Percentiles rank a stretch among this genome's conserved stretches.
Evolutionary conservation across 2,888 invertebrate genomes (phyloP).

Genomic region (Lochmaea capreae): DNA sequence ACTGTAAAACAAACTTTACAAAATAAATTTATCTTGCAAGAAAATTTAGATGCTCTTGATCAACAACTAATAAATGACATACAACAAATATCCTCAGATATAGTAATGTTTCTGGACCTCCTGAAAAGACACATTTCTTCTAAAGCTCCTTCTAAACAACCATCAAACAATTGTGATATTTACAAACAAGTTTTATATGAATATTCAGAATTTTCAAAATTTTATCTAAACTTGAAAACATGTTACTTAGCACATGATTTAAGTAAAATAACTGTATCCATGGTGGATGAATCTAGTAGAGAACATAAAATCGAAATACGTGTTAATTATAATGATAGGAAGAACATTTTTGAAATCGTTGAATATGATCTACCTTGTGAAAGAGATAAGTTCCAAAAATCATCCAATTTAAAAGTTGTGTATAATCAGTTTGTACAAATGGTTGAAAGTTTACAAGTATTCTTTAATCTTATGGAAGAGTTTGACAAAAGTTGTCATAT

Average conservation of each 20-base stretch:
- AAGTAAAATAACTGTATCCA: conserved; percentile 44
- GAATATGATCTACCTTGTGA: conserved; percentile 55
- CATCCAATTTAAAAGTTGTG: conserved; percentile 53
- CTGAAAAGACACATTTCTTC: conserved; percentile 46
- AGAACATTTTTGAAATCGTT: conserved; percentile 54
- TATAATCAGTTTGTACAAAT: conserved; percentile 56
- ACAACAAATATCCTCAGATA: conserved; percentile 27
- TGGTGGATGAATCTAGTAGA: conserved; percentile 51
- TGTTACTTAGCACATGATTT: conserved; percentile 51
- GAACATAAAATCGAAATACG: conserved; percentile 51
- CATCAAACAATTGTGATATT: conserved; percentile 42
- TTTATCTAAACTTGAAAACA: conserved; percentile 53
- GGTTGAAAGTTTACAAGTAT: conserved; percentile 58
- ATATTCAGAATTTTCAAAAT: conserved; percentile 55
- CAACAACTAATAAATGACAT: conserved; percentile 35
- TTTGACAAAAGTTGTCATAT: conserved; percentile 63
- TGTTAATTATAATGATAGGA: conserved; percentile 49
- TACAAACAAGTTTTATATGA: conserved; percentile 53
- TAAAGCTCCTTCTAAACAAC: conserved; percentile 31
- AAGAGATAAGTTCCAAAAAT: conserved; percentile 32
- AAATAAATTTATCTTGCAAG: conserved; percentile 37
- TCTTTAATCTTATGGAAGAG: conserved; percentile 64
- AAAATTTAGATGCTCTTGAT: conserved; percentile 27
- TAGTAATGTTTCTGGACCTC: conserved; percentile 50
- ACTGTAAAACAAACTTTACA: conserved; percentile 37